These are phyloP conservation scores for Cinclus cinclus DNA, from an alignment of 2,113 vertebrate species.

Conservation along the genomic window DNA sequence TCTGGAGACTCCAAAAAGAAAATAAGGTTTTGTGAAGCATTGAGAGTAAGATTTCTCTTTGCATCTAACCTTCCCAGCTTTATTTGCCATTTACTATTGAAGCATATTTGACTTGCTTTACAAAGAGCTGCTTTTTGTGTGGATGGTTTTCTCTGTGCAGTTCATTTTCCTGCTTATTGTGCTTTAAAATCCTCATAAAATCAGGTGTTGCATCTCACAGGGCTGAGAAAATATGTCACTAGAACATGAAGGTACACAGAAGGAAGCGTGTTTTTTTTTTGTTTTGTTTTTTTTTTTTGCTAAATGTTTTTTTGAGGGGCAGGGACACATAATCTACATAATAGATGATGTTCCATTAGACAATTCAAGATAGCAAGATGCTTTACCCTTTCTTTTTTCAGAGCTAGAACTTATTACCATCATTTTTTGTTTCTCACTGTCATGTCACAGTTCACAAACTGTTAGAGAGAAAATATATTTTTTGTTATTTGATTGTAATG, in stretches of 20 bases:
- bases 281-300: rapidly evolving
- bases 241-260: background rate
- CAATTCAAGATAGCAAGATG: background rate
- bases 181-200: background rate
- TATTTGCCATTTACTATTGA: background rate
- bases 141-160: background rate
- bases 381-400: background rate
- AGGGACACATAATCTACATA: background rate
- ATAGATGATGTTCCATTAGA: background rate
- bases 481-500: background rate
- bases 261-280: background rate
- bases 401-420: background rate
- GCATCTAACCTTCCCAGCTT: background rate
- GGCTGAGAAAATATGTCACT: background rate
- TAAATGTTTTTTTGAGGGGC: background rate
- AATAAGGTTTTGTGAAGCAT: background rate
- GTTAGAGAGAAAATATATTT: background rate
- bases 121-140: background rate
- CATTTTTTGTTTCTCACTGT: background rate
- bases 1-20: background rate
- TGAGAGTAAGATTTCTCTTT: background rate
- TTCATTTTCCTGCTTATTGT: background rate
- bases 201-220: background rate
- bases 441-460: background rate
- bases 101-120: background rate